Evolutionary conservation across 2,888 invertebrate genomes (phyloP).

Genomic region (Cinara cedri): DNA sequence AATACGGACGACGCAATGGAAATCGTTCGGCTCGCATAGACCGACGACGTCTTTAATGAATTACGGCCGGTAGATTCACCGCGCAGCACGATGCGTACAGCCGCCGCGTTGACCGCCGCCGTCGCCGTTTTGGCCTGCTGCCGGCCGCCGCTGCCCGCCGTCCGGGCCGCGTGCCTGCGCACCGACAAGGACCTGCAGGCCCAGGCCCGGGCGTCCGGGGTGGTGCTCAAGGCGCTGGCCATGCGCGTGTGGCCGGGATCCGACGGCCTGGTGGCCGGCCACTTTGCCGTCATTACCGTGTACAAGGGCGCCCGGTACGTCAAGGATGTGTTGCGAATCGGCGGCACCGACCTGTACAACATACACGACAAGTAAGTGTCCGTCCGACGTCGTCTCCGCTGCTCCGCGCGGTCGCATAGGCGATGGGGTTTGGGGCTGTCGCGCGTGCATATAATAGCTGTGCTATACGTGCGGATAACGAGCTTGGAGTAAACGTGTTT

Average conservation of each 20-base stretch:
- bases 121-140: conserved; percentile 38
- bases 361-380: conserved; percentile 68
- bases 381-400: background rate
- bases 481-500: too few species aligned
- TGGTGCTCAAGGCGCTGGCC: conserved; percentile 69
- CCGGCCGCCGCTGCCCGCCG: conserved; percentile 60
- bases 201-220: conserved; percentile 66
- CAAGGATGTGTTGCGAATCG: conserved; percentile 65
- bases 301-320: conserved; percentile 68
- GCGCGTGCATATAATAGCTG: too few species aligned
- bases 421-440: too few species aligned
- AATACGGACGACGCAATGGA: too few species aligned
- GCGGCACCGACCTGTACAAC: conserved; percentile 67
- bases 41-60: background rate
- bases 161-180: conserved; percentile 35
- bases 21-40: background rate
- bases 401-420: too few species aligned
- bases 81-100: conserved; percentile 11
- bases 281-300: conserved; percentile 68
- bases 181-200: conserved; percentile 63
- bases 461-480: too few species aligned
- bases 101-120: conserved; percentile 13
- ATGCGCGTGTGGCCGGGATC: conserved; percentile 60
- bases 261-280: conserved; percentile 58
- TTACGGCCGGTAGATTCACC: background rate